Conservation (phyloP, 2,888 invertebrate species). For the Drosophila putrida region DNA sequence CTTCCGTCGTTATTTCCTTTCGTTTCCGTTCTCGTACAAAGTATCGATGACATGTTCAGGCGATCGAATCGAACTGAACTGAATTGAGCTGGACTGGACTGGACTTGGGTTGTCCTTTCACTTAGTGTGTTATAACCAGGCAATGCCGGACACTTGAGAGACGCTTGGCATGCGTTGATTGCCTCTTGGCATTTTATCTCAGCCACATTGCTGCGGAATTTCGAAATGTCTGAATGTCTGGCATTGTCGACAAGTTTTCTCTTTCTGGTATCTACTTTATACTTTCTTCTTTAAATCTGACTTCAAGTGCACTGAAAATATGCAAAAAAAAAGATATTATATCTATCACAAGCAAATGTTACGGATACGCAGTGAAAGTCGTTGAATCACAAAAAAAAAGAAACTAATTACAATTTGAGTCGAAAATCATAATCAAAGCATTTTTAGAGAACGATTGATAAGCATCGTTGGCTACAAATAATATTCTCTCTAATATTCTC, state of each 20-base stretch:
- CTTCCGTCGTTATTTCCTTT: constrained; percentile 46
- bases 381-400: no score
- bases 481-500: not conserved
- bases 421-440: not conserved
- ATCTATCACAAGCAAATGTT: constrained; percentile 1
- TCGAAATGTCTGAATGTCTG: constrained; percentile 33
- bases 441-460: no score
- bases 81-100: not conserved
- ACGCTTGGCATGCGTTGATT: constrained; percentile 68
- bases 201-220: constrained; percentile 19
- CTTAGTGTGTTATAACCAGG: constrained; percentile 19
- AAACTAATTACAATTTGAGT: not conserved
- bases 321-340: not conserved
- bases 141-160: constrained; percentile 40
- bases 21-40: constrained; percentile 28
- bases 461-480: no score
- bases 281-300: not conserved
- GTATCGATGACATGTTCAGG: constrained; percentile 40
- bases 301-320: constrained; percentile 9
- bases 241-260: constrained; percentile 13
- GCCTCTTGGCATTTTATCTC: constrained; percentile 75
- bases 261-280: constrained; percentile 31
- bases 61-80: not conserved
- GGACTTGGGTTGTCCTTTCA: not conserved
- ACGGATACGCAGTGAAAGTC: constrained; percentile 19